Base-by-base conservation (phyloP, 2,113 vertebrate genomes). In the Peucedramus taeniatus region DNA sequence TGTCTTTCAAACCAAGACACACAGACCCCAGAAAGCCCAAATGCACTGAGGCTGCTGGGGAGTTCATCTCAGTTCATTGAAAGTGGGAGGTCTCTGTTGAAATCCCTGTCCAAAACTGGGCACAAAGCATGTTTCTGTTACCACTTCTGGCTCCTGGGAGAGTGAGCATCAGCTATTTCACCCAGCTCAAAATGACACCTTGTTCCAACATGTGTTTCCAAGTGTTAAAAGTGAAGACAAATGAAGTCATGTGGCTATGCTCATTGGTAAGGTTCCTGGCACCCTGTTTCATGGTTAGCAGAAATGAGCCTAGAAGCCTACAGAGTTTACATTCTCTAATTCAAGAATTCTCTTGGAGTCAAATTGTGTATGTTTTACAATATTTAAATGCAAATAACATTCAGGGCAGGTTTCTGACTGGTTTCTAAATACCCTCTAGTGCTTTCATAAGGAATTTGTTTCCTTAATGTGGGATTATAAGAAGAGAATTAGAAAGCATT, bases 381-480 rank as follows among this genome's bases (percentile, higher is more conserved):
- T 54, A 89, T 68, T 59, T 64, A 93, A 94, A 92, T 79, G 69
- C 80, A 95, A 89, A 84, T 89, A 79, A 76, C 80, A 91, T 82
- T 96, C 84, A 71, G n/a, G 9, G 82, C 86, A 75, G 13, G 61
- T 68, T 95, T 89, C 61, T 72, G 31, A 50, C 74, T 89, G 37
- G 44, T 39, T 94, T 64, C 44, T 94, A 87, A 94, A 94, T 87
- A 84, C 28, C 20, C 24, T 70, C 64, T 84, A 76, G 49, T 87
- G 79, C 15, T 78, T 11, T 68, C 10, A 5, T 7, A n/a, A n/a
- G 40, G 57, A 95, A 87, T 79, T 63, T 89, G 37, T 93, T 96
- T 89, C 65, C 57, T 85, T 90, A 82, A 47, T 35, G 45, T 87
- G 1, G 2, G 74, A 82, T 91, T 93, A 79, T 60, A 71, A 0